Evolutionary conservation across 1,140 invertebrate species (phyloP), one percentile per base, ranked within the genome.

Genomic region (Teleopsis dalmanni): DNA sequence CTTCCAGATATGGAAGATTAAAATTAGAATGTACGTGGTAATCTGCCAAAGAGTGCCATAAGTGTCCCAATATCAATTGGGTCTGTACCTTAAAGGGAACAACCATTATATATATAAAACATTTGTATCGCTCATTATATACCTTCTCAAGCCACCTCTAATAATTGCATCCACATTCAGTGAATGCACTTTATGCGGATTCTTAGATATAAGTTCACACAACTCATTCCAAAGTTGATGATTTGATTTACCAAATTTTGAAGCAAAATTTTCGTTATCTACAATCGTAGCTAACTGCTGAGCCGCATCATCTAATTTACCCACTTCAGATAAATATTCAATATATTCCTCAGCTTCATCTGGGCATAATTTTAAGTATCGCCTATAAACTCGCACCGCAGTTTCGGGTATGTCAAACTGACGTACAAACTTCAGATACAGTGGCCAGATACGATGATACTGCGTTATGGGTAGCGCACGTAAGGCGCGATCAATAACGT

Each of bases 201-300:
- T 96, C 75, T 97, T 95, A 1, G 93, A 96, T 63, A 99, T 95
- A 16, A 99, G 73, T 62, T 98, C 91, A 76, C 95, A 98, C 3
- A 99, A 75, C 70, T 99, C 95, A 75, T 95, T 95, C 97, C 97
- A 99, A 9, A 99, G 72, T 75, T 98, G 93, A 78, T 98, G 92
- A 72, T 98, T 98, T 0, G 95, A 97, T 76, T 98, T 99, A n/a
- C 95, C 95, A 75, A 95, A 84, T 72, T 95, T 95, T 0, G 95
- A 98, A 7, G 90, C 83, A 78, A 98, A 98, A 57, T 88, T 81
- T 64, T 99, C 95, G 75, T 96, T 90, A 72, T 99, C 98, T 1
- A 99, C 94, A 57, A 98, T 85, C 57, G 88, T 82, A 14, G 90
- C 91, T 48, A 98, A 73, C 65, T 87, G 84, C 3, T 89, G 65